Conservation (phyloP, 1,140 invertebrate genomes). For the Homarus americanus region DNA sequence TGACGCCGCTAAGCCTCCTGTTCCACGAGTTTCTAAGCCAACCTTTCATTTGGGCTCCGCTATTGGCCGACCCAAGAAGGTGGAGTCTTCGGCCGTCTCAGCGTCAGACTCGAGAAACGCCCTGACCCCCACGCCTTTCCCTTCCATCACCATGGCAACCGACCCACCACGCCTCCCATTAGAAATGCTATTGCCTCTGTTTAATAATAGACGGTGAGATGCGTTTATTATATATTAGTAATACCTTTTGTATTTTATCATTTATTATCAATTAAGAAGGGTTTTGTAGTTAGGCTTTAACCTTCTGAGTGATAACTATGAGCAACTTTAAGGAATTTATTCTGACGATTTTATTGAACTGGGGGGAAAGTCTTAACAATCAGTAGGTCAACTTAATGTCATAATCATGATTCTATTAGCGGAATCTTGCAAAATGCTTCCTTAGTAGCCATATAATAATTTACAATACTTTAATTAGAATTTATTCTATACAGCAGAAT, state of each 20-base stretch:
- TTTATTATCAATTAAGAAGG: background rate
- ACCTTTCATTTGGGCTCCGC: slow-evolving; percentile 28
- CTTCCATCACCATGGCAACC: slow-evolving; percentile 57
- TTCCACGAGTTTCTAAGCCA: slow-evolving; percentile 25
- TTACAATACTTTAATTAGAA: too few relatives aligned
- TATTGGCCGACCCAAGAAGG: background rate
- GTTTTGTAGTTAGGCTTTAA: background rate
- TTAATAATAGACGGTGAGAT: slow-evolving; percentile 28
- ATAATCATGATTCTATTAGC: too few relatives aligned
- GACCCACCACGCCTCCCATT: slow-evolving; percentile 34
- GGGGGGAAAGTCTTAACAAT: too few relatives aligned
- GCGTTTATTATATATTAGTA: background rate
- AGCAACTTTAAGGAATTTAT: too few relatives aligned
- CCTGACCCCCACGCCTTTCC: slow-evolving; percentile 4
- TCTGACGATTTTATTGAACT: too few relatives aligned
- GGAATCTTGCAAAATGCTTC: too few relatives aligned
- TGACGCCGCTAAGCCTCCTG: background rate
- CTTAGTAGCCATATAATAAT: too few relatives aligned
- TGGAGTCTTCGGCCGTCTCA: slow-evolving; percentile 7
- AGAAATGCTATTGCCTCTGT: slow-evolving; percentile 48
- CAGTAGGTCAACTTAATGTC: too few relatives aligned
- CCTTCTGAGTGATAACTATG: too few relatives aligned
- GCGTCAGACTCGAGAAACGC: background rate
- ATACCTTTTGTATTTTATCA: background rate
- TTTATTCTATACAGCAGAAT: too few relatives aligned